Evolutionary conservation across 2,113 vertebrate genomes (phyloP).

Genomic region (Nothoprocta perdicaria): DNA sequence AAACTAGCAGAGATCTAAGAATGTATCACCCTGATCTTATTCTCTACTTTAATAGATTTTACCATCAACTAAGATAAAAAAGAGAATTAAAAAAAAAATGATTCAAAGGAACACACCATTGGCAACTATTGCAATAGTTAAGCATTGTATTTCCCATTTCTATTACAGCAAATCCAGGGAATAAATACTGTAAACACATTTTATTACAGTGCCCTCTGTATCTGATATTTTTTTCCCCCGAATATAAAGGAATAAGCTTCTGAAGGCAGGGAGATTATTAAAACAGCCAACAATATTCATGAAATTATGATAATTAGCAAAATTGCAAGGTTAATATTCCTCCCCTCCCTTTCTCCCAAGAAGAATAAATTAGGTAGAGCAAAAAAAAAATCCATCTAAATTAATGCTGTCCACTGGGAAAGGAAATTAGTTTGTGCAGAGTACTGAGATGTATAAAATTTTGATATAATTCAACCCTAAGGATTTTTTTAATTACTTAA

Average conservation of each 20-base stretch:
- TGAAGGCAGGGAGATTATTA: constrained; percentile 12
- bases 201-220: constrained; percentile 19
- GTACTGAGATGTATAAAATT: constrained; percentile 68
- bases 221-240: constrained; percentile 14
- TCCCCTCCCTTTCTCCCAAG: neutral
- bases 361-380: constrained; percentile 69
- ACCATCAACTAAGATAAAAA: neutral
- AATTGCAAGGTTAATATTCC: neutral
- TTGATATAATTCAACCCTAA: constrained; percentile 72
- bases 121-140: constrained; percentile 40
- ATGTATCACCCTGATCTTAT: neutral
- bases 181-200: constrained; percentile 49
- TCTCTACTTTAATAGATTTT: neutral
- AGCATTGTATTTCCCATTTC: constrained; percentile 20
- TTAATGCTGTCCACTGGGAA: constrained; percentile 66
- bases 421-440: constrained; percentile 69
- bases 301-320: neutral
- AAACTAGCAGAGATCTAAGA: constrained; percentile 7
- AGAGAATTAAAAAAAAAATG: neutral
- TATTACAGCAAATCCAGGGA: neutral
- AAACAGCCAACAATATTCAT: neutral
- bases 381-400: constrained; percentile 67
- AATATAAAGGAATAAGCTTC: constrained; percentile 16
- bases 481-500: constrained; percentile 73
- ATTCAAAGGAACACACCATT: constrained; percentile 48